Base-by-base conservation (phyloP, 2,113 vertebrate species). In the Rhinogobius similis region DNA sequence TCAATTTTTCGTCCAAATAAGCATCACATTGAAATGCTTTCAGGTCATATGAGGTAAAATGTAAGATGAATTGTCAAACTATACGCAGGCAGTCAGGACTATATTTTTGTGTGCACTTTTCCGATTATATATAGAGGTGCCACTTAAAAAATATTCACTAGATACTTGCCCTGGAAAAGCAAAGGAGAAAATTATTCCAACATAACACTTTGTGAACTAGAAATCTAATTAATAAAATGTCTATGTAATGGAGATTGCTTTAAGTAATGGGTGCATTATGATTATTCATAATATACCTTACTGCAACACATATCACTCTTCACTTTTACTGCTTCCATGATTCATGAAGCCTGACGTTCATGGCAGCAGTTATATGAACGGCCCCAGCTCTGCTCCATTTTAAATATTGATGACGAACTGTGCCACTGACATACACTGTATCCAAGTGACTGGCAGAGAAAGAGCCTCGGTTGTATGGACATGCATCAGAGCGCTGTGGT, bases 401-500 rank as follows among this genome's bases (percentile, higher is more conserved):
- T 46, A 70, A 79, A 81, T 84, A 82, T 76, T 82, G 65, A 86
- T 65, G 63, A 64, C 38, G 66, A 48, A 63, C 65, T 29, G 61
- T 18, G 32, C 2, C 36, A 5, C 23, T 62, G 18, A 67, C 43
- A 23, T 38, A 29, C 36, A 61, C 18, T 46, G 3, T 14, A 48
- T 62, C 56, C 24, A 4, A 36, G 13, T 61, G 65, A 78, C 62
- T 44, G 66, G 66, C 52, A 24, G 67, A 67, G 38, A 18, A 21
- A 6, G 67, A 44, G 65, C 18, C 38, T 44, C 14, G 41, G 67
- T 8, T 4, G 23, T 39, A 32, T 55, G 43, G 61, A 43, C 46
- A 67, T 38, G 53, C 59, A 65, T 73, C 72, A 69, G 70, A 32
- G 24, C 27, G 38, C 44, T 26, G 66, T 63, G 38, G 72, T 68